Conservation (phyloP, 2,888 invertebrate genomes). For the Agrilus mali region DNA sequence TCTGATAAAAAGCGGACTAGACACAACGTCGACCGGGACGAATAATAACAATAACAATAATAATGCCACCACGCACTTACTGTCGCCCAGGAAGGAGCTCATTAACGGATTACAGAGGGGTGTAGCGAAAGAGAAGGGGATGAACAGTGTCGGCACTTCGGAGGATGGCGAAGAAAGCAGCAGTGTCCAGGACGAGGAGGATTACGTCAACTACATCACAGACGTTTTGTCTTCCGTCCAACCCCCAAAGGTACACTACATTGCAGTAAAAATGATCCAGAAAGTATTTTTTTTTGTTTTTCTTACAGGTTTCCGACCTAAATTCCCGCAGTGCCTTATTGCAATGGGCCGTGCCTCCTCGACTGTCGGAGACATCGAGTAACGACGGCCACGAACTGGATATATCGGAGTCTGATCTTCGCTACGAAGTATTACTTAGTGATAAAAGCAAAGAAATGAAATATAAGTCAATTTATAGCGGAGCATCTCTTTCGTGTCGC, state of each 20-base stretch:
- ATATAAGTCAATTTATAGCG: slow-evolving; percentile 75
- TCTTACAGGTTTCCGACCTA: slow-evolving; percentile 62
- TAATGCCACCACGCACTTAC: slow-evolving; percentile 44
- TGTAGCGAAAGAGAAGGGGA: slow-evolving; percentile 35
- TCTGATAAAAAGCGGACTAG: slow-evolving; percentile 16
- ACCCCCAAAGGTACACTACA: slow-evolving; percentile 51
- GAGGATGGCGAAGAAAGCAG: slow-evolving; percentile 69
- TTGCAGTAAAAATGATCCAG: neutral
- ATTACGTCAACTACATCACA: slow-evolving; percentile 52
- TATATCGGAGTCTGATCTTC: slow-evolving; percentile 50
- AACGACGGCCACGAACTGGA: slow-evolving; percentile 40
- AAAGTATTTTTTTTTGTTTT: neutral
- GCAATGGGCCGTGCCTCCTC: slow-evolving; percentile 61
- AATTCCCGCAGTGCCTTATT: slow-evolving; percentile 75
- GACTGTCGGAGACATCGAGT: slow-evolving; percentile 35
- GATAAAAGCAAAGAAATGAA: slow-evolving; percentile 68
- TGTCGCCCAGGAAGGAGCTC: slow-evolving; percentile 58
- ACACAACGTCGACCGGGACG: neutral
- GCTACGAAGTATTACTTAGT: slow-evolving; percentile 70
- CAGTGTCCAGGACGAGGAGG: slow-evolving; percentile 61
- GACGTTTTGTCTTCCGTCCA: slow-evolving; percentile 63
- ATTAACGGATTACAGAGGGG: slow-evolving; percentile 37
- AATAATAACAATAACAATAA: slow-evolving; percentile 10
- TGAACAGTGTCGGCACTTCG: slow-evolving; percentile 55
- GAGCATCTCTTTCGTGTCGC: slow-evolving; percentile 61